Conservation (phyloP, 2,888 invertebrate species). For the Herminia tarsipennalis region DNA sequence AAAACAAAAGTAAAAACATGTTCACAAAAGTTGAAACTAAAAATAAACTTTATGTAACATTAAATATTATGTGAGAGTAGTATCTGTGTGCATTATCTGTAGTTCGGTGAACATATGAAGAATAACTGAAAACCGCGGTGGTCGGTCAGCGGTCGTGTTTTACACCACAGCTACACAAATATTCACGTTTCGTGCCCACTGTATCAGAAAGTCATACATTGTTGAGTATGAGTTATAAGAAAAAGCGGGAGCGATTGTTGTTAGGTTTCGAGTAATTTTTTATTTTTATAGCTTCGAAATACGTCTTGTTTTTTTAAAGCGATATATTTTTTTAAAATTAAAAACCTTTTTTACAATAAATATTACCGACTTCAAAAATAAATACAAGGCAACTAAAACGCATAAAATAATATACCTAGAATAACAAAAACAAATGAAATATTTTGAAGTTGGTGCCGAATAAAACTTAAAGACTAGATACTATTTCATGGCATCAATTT, state of each 20-base stretch:
- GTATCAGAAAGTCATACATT: constrained; percentile 75
- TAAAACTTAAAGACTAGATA: too few species aligned
- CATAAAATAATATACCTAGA: too few species aligned
- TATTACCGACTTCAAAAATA: too few species aligned
- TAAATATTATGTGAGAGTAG: background rate
- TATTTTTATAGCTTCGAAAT: too few species aligned
- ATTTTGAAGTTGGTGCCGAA: too few species aligned
- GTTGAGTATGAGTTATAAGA: constrained; percentile 24
- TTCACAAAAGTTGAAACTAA: background rate
- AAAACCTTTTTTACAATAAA: too few species aligned
- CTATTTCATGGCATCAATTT: too few species aligned
- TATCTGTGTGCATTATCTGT: constrained; percentile 26
- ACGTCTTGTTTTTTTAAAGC: too few species aligned
- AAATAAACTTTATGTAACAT: background rate
- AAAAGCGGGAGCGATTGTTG: constrained; percentile 2
- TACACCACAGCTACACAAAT: constrained; percentile 65
- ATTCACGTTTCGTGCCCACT: constrained; percentile 63
- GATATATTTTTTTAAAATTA: too few species aligned
- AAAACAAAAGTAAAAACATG: too few species aligned
- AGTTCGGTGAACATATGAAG: constrained; percentile 34
- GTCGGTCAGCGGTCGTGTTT: constrained; percentile 58
- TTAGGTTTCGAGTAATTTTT: background rate
- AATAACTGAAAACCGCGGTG: constrained; percentile 36
- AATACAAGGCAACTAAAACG: too few species aligned
- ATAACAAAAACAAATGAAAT: too few species aligned